Conservation (phyloP, 2,797 vertebrate species). For the Mus minutoides region DNA sequence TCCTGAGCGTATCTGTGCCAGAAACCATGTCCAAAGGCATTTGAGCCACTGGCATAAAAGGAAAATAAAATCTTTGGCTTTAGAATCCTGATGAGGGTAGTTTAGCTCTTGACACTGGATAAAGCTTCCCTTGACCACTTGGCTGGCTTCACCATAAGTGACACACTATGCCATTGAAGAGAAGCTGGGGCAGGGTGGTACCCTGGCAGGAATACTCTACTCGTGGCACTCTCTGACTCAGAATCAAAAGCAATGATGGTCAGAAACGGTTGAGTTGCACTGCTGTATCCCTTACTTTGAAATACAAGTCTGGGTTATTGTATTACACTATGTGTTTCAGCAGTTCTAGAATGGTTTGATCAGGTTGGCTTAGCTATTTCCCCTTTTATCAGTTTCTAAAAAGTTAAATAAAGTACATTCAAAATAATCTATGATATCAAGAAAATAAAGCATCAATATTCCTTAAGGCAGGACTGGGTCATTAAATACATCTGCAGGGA, state of each 20-base stretch:
- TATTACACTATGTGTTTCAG: not conserved
- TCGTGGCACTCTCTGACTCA: constrained; percentile 72
- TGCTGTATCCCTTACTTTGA: not conserved
- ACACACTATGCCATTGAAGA: not conserved
- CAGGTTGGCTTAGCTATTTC: not conserved
- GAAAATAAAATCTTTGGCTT: not conserved
- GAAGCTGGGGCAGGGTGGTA: constrained; percentile 52
- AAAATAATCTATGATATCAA: not conserved
- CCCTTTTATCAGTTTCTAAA: not conserved
- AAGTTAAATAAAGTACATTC: not conserved
- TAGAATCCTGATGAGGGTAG: constrained; percentile 29
- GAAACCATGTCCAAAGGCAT: constrained; percentile 71
- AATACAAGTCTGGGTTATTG: constrained; percentile 17
- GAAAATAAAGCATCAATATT: not conserved
- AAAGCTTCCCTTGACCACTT: constrained; percentile 23
- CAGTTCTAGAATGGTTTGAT: not conserved
- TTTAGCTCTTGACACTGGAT: not conserved
- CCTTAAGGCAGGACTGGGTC: not conserved
- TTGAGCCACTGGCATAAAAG: constrained; percentile 49
- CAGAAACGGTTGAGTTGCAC: not conserved
- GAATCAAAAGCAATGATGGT: constrained; percentile 29
- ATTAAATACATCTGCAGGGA: not conserved
- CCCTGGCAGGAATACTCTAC: constrained; percentile 42
- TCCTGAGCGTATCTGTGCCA: constrained; percentile 73
- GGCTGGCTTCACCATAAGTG: constrained; percentile 48